A percentile compares a stretch with the other conserved stretches of the same genome.
Conservation (phyloP, 2,888 invertebrate genomes). For the Nebria brevicollis region DNA sequence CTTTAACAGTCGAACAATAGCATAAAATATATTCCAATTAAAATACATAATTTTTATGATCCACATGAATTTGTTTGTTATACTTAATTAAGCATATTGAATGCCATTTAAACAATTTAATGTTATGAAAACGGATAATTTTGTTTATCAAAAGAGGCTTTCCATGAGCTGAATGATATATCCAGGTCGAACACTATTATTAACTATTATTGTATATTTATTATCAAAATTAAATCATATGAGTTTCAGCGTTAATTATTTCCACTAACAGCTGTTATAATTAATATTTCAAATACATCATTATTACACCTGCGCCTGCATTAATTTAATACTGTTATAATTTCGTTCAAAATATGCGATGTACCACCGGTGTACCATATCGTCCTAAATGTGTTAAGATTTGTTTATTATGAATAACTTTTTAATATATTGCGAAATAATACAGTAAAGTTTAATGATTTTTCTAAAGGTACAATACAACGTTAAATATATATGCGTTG, state of each 20-base stretch:
- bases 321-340: no score
- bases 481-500: no score
- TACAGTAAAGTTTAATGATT: no score
- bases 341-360: no score
- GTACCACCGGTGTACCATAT: no score
- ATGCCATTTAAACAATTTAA: background rate
- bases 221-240: background rate
- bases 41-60: conserved; percentile 8
- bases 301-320: background rate
- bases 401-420: no score
- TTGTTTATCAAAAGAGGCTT: background rate
- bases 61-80: conserved; percentile 9
- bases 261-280: background rate
- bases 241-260: background rate
- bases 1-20: background rate
- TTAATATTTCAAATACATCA: conserved; percentile 15
- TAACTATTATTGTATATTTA: background rate
- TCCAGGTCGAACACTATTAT: background rate
- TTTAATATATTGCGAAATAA: no score
- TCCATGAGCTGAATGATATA: background rate
- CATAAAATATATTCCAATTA: background rate
- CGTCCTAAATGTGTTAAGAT: no score
- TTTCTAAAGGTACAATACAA: no score
- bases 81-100: conserved; percentile 10
- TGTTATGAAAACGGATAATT: background rate